Evolutionary conservation across 2,797 vertebrate genomes (phyloP), one percentile per base, ranked within the genome.

Genomic region (Naso thynnoides): DNA sequence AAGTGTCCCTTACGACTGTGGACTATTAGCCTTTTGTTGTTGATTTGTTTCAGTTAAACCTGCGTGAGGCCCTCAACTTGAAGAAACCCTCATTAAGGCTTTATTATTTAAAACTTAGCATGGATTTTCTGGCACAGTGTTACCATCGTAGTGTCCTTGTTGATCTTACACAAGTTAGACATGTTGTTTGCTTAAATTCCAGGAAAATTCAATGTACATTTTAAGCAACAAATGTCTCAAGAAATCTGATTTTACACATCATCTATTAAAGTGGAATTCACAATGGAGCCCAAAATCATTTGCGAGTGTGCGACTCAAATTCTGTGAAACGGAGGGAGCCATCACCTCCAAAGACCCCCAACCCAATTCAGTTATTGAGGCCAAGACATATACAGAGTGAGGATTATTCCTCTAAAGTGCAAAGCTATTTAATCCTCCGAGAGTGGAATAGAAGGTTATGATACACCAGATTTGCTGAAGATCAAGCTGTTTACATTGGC

Each of bases 401-500:
- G 89, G 90, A 89, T 93, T 92, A 93, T 78, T 86, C 53, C 66
- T 84, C 70, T 88, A 87, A 89, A 90, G 86, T 89, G 86, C 80
- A 88, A 88, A 88, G 85, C 87, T 86, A 67, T 91, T 83, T 92
- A 91, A 93, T 94, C 92, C 90, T 70, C 65, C n/a, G 77, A 86
- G 83, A 88, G 86, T 85, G 84, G 76, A 83, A 73, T 62, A 62
- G 82, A 76, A 81, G 79, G 77, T 63, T 83, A 72, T 78, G 55
- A 87, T 82, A 78, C 78, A 89, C 87, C 82, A 87, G 88, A 92
- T 91, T 88, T 90, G 80, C 82, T 72, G 78, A 85, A 83, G 85
- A 88, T 91, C 86, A 90, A 92, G 85, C 83, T 89, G 88, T 87
- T 91, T 85, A 73, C 73, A 78, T 83, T 79, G 38, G 86, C 81